Evolutionary conservation across 2,797 vertebrate genomes (phyloP).

Genomic region (Pelobates cultripes): DNA sequence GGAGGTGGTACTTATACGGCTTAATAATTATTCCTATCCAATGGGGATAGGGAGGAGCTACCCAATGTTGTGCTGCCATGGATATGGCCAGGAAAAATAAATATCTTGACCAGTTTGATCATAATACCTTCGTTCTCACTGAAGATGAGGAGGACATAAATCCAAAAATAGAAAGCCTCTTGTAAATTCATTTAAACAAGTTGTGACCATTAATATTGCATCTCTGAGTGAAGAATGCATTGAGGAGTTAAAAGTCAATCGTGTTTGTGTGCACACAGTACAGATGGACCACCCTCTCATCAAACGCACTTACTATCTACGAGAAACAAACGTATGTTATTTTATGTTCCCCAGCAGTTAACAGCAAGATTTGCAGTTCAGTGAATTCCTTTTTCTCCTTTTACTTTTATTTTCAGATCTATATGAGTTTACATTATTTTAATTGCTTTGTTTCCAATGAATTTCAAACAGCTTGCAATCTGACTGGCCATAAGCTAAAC

Average conservation of each 20-base stretch:
- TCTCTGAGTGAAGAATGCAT: not conserved
- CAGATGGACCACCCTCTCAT: constrained; percentile 10
- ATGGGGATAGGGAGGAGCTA: no score
- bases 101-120: not conserved
- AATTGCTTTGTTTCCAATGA: not conserved
- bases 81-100: no score
- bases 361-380: not conserved
- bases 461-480: not conserved
- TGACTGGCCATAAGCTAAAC: not conserved
- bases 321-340: not conserved
- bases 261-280: not conserved
- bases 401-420: not conserved
- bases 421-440: not conserved
- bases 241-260: not conserved
- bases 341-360: constrained; percentile 1
- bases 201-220: no score
- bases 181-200: no score
- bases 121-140: not conserved
- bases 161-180: not conserved
- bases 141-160: not conserved
- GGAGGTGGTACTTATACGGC: no score
- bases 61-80: no score
- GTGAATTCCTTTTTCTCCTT: not conserved
- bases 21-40: no score
- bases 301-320: constrained; percentile 3